Conservation (phyloP, 2,113 vertebrate genomes). For the Peromyscus californicus region DNA sequence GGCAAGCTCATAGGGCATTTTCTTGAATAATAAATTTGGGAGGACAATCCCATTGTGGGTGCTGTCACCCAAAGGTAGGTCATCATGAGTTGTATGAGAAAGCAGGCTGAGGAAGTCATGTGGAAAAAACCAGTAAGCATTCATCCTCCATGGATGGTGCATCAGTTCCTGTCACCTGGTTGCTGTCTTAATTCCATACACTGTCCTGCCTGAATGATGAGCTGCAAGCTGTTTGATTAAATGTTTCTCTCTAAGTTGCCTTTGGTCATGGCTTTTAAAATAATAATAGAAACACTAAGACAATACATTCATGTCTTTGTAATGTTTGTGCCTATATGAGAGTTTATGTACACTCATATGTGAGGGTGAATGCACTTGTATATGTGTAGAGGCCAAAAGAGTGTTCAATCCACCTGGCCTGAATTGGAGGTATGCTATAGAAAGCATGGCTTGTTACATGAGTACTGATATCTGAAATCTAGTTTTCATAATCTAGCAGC, state of each 20-base stretch:
- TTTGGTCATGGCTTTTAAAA: neutral
- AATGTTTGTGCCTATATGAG: neutral
- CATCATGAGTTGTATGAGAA: neutral
- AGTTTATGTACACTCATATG: neutral
- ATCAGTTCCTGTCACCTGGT: neutral
- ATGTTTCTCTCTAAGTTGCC: neutral
- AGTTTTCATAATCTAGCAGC: neutral
- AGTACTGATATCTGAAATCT: neutral
- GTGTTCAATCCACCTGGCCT: neutral
- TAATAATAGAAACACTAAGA: neutral
- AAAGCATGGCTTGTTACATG: neutral
- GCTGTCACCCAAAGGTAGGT: neutral
- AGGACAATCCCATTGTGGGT: neutral
- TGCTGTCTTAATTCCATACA: neutral
- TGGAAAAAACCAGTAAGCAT: neutral
- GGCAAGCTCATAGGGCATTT: neutral
- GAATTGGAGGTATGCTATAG: neutral
- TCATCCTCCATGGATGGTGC: neutral
- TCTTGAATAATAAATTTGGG: neutral
- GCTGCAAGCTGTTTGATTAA: neutral
- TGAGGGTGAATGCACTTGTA: neutral
- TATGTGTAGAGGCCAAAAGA: neutral
- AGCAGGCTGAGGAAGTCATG: neutral
- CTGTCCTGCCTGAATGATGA: neutral
- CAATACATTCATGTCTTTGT: neutral